A percentile compares a stretch with the other conserved stretches of the same genome.
phyloP scores from a whole-genome alignment of 2,113 vertebrate genomes.

The Podarcis muralis region DNA sequence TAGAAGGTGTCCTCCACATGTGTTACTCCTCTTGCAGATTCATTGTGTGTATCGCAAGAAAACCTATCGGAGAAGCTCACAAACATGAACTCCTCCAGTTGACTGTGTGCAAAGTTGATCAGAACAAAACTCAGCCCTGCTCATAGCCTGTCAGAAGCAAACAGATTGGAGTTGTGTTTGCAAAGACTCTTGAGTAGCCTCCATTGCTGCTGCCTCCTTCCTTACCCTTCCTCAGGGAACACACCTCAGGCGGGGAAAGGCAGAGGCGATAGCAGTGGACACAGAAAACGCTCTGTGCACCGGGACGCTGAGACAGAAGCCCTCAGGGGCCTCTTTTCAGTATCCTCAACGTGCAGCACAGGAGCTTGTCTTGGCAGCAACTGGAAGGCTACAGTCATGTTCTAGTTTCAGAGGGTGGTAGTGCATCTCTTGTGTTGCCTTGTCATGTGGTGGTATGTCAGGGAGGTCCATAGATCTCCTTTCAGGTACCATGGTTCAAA shows the following conservation, averaged over 20 bases:
- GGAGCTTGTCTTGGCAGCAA: background rate
- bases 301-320: background rate
- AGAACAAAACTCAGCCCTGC: background rate
- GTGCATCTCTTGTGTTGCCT: background rate
- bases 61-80: background rate
- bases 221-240: background rate
- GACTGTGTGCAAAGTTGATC: background rate
- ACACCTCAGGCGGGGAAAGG: background rate
- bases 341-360: background rate
- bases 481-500: background rate
- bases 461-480: background rate
- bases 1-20: background rate
- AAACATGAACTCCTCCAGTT: background rate
- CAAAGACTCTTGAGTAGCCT: background rate
- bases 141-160: background rate
- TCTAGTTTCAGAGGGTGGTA: background rate
- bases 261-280: background rate
- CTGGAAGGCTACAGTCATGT: background rate
- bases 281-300: background rate
- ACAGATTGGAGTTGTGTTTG: too few relatives aligned
- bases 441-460: background rate
- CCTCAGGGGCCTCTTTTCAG: too few relatives aligned
- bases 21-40: background rate
- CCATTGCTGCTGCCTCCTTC: background rate
- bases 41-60: background rate